Evolutionary conservation across 2,888 invertebrate genomes (phyloP), one percentile per base, ranked within the genome.

Genomic region (Charanyca ferruginea): DNA sequence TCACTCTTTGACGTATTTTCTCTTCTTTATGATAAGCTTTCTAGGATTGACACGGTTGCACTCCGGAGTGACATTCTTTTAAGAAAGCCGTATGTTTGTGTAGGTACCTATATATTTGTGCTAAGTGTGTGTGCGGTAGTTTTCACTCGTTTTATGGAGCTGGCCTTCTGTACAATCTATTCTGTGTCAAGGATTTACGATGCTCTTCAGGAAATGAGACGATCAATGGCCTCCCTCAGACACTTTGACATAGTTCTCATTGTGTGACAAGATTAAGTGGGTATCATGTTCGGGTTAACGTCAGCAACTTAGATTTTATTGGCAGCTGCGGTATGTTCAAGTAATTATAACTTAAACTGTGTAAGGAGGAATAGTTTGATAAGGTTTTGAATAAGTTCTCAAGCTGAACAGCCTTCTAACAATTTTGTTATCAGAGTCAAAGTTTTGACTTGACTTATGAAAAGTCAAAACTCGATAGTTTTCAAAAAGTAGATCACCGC

Each of bases 141-240:
- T 25, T 25, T 25, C 41, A 18, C 18, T 42, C 7, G 5, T 20
- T 8, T 7, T 18, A 11, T 23, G 5, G 8, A n/a, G n/a, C 1
- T 1, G 5, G 6, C 13, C 35, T 66, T 51, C 49, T 66, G 28
- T 3, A 38, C 0, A 0, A 1, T 13, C 42, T 66, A 3, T 9
- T 6, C 20, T 28, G 49, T 22, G 22, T 2, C 28, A 16, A 66
- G 75, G 85, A 87, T 89, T 88, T 88, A 90, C 83, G 86, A 84
- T 72, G 66, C 79, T 85, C 79, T 84, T 85, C 79, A 84, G 84
- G 85, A 87, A 85, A 87, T 86, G 77, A 78, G 71, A 64, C 80
- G 85, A 86, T 89, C 88, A 83, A 87, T 85, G 66, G 66, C 38
- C 25, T 16, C 53, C 32, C 74, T 75, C 71, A 67, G 69, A 76